Base-by-base conservation (phyloP, 2,797 vertebrate genomes). In the Cygnus olor region DNA sequence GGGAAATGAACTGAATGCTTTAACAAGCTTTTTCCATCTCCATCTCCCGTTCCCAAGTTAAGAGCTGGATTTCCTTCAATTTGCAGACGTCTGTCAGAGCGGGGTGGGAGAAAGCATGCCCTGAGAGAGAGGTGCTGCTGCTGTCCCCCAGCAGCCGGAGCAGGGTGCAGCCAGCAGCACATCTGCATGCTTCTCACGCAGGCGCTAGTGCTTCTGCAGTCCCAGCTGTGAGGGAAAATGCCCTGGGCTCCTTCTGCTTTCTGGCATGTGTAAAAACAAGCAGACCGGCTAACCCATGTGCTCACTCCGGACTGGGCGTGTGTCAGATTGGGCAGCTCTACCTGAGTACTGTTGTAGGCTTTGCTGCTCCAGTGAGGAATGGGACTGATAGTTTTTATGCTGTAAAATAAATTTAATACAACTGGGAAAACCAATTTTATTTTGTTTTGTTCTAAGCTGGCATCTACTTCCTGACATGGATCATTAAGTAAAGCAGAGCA, bases 401-500 rank as follows among this genome's bases (percentile, higher is more conserved):
- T 80, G 22, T 54, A 80, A 85, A 94, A 87, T 27, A 89, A 77
- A 93, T 87, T 51, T 82, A 85, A 94, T 63, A 38, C 32, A 64
- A 54, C 10, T 0, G 1, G 38, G 60, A 94, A 88, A 95, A 95
- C 82, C n/a, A 85, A 71, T 90, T 94, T 73, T 15, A 54, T 86
- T 88, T 94, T 90, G 53, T 73, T 93, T 94, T 89, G 60, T 49
- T 91, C 85, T 71, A 73, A 93, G 82, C 56, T 66, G 60, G 40
- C 64, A 86, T 88, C 73, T 74, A n/a, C 85, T 94, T 12, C 27
- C 56, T 95, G 88, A 44, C 69, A 95, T 28, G 81, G 79, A 80
- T 90, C 92, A 94, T 96, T 93, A 94, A 73, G 78, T 57, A 42
- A 88, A 95, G 56, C 5, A 54, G 87, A 93, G 91, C 2, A 5